Percentiles rank a stretch among this genome's conserved stretches.
Evolutionary conservation across 92 coral and sea anemone genomes (phyloP).

Genomic region (Pocillopora grandis): DNA sequence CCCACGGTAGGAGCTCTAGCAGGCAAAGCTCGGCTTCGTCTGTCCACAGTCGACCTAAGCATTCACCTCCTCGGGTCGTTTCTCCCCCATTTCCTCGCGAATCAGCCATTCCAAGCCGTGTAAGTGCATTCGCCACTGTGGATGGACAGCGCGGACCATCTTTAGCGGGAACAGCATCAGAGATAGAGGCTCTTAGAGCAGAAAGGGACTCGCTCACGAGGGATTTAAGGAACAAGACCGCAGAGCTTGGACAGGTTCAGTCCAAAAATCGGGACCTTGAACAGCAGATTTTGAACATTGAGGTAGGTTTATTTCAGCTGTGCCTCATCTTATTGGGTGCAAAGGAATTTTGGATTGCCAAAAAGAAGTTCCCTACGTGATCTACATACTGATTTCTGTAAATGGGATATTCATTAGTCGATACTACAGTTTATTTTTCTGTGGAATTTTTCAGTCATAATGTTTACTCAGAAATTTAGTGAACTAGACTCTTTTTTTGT

Average conservation of each 20-base stretch:
- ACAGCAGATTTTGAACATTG: constrained; percentile 65
- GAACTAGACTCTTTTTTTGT: background rate
- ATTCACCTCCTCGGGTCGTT: constrained; percentile 10
- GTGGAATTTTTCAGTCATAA: background rate
- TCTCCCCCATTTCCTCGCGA: constrained; percentile 27
- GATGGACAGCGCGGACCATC: constrained; percentile 38
- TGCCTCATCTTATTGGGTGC: no score
- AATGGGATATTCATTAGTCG: no score
- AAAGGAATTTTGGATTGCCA: no score
- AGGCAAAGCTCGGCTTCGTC: constrained; percentile 40
- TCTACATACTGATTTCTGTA: no score
- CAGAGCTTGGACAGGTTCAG: constrained; percentile 40
- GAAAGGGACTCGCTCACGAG: constrained; percentile 49
- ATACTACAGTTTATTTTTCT: no score
- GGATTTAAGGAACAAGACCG: constrained; percentile 40
- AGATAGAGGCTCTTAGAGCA: constrained; percentile 41
- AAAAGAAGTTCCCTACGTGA: no score
- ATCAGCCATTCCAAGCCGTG: constrained; percentile 47
- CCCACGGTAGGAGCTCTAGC: constrained; percentile 8
- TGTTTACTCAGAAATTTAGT: background rate
- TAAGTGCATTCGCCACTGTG: constrained; percentile 45
- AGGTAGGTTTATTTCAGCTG: constrained; percentile 40
- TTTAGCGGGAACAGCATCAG: constrained; percentile 10
- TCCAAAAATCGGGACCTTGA: constrained; percentile 61
- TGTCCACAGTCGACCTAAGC: constrained; percentile 15